Base-by-base conservation (phyloP, 2,113 vertebrate species). In the Fulica atra region DNA sequence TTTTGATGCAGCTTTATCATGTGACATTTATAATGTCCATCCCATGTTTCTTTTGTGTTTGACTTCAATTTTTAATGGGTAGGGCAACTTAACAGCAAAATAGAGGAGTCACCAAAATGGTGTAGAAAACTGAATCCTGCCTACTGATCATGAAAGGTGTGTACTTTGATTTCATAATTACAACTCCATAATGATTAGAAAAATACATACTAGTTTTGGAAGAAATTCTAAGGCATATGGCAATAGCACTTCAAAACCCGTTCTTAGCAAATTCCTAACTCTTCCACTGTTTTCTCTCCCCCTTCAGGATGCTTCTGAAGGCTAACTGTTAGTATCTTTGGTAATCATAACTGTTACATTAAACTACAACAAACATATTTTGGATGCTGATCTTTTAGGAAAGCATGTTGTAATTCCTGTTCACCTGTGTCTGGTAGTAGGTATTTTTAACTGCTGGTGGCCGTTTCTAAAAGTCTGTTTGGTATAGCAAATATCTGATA, bases 371-470 rank as follows among this genome's bases (percentile, higher is more conserved):
- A 69, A 28, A 64, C 2, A 7, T 46, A 28, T 72, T 57, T 35
- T 29, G 2, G 10, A 53, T 85, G 18, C 8, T 4, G 3, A 15
- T 44, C 19, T 61, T 53, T 48, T 38, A 66, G 46, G 40, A 90
- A n/a, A 28, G 3, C 1, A 0, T 38, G 10, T 23, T 78, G n/a
- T 46, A 3, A 0, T 48, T 79, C 20, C 50, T 48, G 13, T 64
- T 79, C 51, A 28, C 19, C 16, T 71, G 25, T 46, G 68, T 8
- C 23, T 63, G 66, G 11, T 12, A 63, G n/a, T 8, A 60, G 14
- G 10, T 46, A 60, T 46, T 74, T 93, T 85, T 85, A 79, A 31
- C 71, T 64, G 61, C 7, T 63, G 36, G 4, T 54, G 15, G 9
- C 40, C 4, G 2, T 44, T 81, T 6, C 48, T 72, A 26, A 19